These are phyloP conservation scores for Thinocorus orbignyianus DNA, from an alignment of 2,113 vertebrate genomes.

Conservation along the genomic window DNA sequence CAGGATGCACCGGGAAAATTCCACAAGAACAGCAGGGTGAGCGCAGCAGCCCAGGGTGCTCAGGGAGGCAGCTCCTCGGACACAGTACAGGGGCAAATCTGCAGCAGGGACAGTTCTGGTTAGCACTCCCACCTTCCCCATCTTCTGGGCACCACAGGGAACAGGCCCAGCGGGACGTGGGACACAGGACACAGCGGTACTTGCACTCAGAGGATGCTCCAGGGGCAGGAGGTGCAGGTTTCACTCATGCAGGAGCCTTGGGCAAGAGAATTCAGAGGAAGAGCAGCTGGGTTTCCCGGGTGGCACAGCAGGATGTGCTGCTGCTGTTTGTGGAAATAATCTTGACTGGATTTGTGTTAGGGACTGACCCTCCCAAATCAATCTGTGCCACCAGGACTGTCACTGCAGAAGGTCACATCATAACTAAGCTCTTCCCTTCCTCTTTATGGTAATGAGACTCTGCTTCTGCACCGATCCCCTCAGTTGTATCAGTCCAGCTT, in stretches of 20 bases:
- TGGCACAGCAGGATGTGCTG: not conserved
- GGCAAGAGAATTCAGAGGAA: not conserved
- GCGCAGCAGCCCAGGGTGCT: fast-evolving
- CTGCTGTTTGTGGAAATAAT: not conserved
- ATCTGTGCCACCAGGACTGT: not conserved
- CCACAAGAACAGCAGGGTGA: not conserved
- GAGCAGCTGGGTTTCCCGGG: not conserved
- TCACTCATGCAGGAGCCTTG: fast-evolving
- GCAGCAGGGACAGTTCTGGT: not conserved
- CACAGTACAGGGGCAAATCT: fast-evolving
- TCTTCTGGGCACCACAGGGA: not conserved
- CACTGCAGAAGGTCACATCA: not conserved
- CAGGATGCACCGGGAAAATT: not conserved
- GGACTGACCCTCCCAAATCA: not conserved
- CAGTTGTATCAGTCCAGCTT: not conserved
- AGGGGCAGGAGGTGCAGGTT: not conserved
- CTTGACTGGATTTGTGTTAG: not conserved
- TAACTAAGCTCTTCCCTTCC: not conserved
- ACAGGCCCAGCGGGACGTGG: fast-evolving
- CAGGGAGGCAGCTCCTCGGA: not conserved
- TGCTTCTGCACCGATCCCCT: fast-evolving
- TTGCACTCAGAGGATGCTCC: not conserved
- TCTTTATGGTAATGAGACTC: not conserved
- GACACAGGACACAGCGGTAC: fast-evolving
- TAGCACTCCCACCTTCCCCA: fast-evolving